A percentile compares a stretch with the other conserved stretches of the same genome.
phyloP scores from a whole-genome alignment of 2,888 invertebrate genomes.

The Pollenia angustigena region DNA sequence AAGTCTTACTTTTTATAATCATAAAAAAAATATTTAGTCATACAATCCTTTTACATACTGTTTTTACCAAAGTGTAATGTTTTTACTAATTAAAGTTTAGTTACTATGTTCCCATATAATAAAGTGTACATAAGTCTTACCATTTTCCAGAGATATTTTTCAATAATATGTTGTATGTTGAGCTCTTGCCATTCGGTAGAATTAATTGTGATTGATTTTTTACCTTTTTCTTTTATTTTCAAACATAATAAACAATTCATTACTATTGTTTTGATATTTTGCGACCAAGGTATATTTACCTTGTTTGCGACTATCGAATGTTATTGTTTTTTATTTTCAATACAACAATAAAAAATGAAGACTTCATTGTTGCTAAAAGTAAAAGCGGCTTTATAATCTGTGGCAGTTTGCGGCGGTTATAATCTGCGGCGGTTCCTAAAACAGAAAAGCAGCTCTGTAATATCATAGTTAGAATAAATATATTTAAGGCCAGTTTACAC shows the following conservation, averaged over 20 bases:
- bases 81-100: too few species aligned
- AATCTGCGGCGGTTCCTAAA: too few species aligned
- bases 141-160: constrained; percentile 67
- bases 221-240: constrained; percentile 31
- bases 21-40: too few species aligned
- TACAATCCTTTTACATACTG: too few species aligned
- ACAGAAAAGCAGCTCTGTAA: too few species aligned
- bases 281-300: too few species aligned
- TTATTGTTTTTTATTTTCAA: not conserved
- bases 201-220: constrained; percentile 28
- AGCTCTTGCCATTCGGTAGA: constrained; percentile 51
- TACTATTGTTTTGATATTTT: constrained; percentile 45
- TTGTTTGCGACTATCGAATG: constrained; percentile 1
- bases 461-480: too few species aligned
- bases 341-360: constrained; percentile 1
- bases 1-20: too few species aligned
- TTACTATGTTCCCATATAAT: not conserved
- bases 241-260: constrained; percentile 66
- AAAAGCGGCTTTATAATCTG: not conserved
- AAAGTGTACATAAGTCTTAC: constrained; percentile 43
- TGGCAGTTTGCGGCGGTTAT: too few species aligned
- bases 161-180: constrained; percentile 51
- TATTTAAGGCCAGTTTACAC: too few species aligned
- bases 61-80: too few species aligned
- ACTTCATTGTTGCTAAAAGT: not conserved